Evolutionary conservation across 2,888 invertebrate species (phyloP), one percentile per base, ranked within the genome.

Genomic region (Caenorhabditis plicata): DNA sequence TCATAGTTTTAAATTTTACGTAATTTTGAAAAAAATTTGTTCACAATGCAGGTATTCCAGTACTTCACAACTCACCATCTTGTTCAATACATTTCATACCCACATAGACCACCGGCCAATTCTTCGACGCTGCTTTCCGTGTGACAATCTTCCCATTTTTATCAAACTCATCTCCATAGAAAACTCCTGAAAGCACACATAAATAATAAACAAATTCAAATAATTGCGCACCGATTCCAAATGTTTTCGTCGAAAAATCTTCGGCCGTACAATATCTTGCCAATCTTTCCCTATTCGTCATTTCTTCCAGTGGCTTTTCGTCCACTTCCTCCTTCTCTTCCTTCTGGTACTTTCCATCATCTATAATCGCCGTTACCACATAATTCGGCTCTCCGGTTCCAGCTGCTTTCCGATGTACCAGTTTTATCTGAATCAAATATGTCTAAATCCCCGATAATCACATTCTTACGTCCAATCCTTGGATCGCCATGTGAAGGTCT

Each of bases 401-500:
- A 31, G 8, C 7, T n/a, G 43, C 15, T 22, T 17, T 11, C 17
- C 43, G 17, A 43, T 43, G 43, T n/a, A 32, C 13, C 19, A 43
- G 7, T 32, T 43, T 42, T 2, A 42, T n/a, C 42, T 42, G 9
- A 27, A 42, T 9, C n/a, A 19, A 4, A 31, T 9, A 26, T 3
- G 13, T 27, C 7, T 11, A 19, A 42, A 17, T 17, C 29, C 11
- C n/a, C 29, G 17, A 13, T 31, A n/a, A 25, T 7, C 3, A 41
- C 26, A 5, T 25, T 8, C 5, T 20, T 15, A 45, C 45, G 25
- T 45, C 35, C 2, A 54, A 25, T 22, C 60, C 60, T 29, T 60
- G 60, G 26, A 60, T 47, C 8, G 60, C 60, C 1, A 42, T 4
- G 22, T 43, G 47, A 5, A 60, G 33, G 17, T 60, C 54, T 4